Evolutionary conservation across 2,797 vertebrate genomes (phyloP), one percentile per base, ranked within the genome.

Genomic region (Molossus alvarezi): DNA sequence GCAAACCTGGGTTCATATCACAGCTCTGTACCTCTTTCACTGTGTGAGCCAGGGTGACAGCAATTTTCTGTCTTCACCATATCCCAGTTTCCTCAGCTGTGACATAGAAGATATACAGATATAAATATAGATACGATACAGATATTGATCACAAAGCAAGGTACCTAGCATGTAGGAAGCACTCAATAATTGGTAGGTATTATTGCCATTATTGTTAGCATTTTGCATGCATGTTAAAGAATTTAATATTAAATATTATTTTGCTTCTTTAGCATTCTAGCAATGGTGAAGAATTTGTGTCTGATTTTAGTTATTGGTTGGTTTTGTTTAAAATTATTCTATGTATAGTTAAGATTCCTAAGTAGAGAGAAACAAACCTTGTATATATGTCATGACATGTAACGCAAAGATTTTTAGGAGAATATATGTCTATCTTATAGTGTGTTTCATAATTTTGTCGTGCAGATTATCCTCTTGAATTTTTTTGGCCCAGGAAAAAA

Each of bases 181-280:
- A 88, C 55, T 90, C 27, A 71, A 5, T 94, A 92, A 84, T 73
- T 69, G 57, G 45, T 64, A 79, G 58, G 13, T 75, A 55, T 76
- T 88, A 21, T 69, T 73, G 58, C 37, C 37, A 5, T 84, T 58
- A 55, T 45, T 58, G 75, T 64, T 85, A n/a, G 37, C 57, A 88
- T 21, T 83, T 83, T 48, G 64, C 13, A 10, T 62, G 4, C 67
- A 45, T 64, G 12, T 94, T 94, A 93, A 83, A 73, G 41, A 89
- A 87, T 64, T 91, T 91, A 65, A 55, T 64, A 29, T 92, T 91
- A 69, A 96, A 81, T 81, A 37, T 75, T 86, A 41, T 89, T 88
- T 88, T 93, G 48, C 20, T 82, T 37, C 57, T 80, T 88, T 71
- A 87, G 48, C 72, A 67, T 95, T 72, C 96, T 91, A 86, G 37